Percentiles rank a stretch among this genome's conserved stretches.
These are phyloP conservation scores for Polydrusus pterygomalis DNA, from an alignment of 2,888 invertebrate species.

Conservation along the genomic window DNA sequence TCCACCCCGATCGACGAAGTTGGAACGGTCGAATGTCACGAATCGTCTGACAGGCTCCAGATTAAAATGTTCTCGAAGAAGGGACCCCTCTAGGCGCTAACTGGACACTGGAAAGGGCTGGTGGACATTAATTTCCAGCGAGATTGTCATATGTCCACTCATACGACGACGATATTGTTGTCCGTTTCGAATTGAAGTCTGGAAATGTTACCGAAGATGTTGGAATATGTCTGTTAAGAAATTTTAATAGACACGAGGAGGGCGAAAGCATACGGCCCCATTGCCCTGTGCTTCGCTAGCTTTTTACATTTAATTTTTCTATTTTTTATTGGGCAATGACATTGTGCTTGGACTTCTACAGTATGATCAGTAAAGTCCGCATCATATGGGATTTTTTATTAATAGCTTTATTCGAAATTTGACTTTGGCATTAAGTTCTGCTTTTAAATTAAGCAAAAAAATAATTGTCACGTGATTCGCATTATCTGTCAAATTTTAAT, in stretches of 20 bases:
- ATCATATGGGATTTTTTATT: too few relatives aligned
- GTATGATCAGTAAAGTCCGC: too few relatives aligned
- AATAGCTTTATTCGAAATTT: too few relatives aligned
- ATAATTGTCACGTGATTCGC: too few relatives aligned
- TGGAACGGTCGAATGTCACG: constrained; percentile 41
- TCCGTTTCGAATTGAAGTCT: constrained; percentile 25
- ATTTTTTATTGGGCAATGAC: too few relatives aligned
- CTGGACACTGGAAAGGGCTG: constrained; percentile 45
- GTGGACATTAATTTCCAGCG: constrained; percentile 45
- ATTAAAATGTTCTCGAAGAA: constrained; percentile 48
- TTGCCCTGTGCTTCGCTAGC: too few relatives aligned
- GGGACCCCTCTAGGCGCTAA: constrained; percentile 40
- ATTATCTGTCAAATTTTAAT: too few relatives aligned
- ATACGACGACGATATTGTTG: constrained; percentile 31
- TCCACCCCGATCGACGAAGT: background rate
- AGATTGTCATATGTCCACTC: constrained; percentile 47
- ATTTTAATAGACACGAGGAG: background rate
- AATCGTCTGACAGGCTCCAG: constrained; percentile 37
- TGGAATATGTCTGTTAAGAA: background rate
- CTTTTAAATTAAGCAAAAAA: too few relatives aligned
- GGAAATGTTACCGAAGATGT: constrained; percentile 27
- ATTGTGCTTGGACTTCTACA: too few relatives aligned
- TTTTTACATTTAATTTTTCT: too few relatives aligned
- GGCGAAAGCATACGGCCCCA: too few relatives aligned
- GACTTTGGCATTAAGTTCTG: too few relatives aligned